Evolutionary conservation across 2,888 invertebrate species (phyloP), one percentile per base, ranked within the genome.

Genomic region (Sacculina carcini): DNA sequence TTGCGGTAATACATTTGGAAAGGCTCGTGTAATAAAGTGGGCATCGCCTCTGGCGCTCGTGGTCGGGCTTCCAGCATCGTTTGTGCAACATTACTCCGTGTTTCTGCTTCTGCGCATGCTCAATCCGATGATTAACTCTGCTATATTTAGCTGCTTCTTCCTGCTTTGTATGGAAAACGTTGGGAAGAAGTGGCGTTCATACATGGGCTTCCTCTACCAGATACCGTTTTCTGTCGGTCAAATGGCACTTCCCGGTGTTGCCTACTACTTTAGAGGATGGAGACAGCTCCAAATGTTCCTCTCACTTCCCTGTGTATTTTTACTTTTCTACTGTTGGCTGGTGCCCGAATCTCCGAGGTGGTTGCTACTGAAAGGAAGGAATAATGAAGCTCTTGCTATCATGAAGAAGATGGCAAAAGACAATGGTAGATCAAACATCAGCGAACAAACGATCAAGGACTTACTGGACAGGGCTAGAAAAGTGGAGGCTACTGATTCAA

Each of bases 261-360:
- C 76, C 2, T 79, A 76, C 60, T 73, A 67, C 55, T 67, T 78
- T 23, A 69, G 77, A 2, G 70, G 75, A 49, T 80, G 79, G 79
- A 70, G 71, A 48, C 68, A 68, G 56, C 73, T 77, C 52, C 78
- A 79, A 62, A 65, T 79, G 48, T 73, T 73, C 0, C 71, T 78
- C 55, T 77, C 78, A 0, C 60, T 77, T 46, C 75, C 74, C 0
- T 73, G 73, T 1, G 60, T 75, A 31, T 58, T 79, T 32, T 67
- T 78, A 56, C 62, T 73, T 28, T 54, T 62, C 2, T 69, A 71
- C 58, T 66, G 67, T 52, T 72, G 71, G 73, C 60, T 79, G 9
- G 66, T 81, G 51, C 80, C 80, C 0, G 83, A 83, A 66, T 81
- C 81, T 3, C 81, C 83, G 0, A 70, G 82, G 51, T 83, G 81